These are phyloP conservation scores for Sinelater perroti DNA, from an alignment of 2,888 invertebrate species.

Conservation along the genomic window DNA sequence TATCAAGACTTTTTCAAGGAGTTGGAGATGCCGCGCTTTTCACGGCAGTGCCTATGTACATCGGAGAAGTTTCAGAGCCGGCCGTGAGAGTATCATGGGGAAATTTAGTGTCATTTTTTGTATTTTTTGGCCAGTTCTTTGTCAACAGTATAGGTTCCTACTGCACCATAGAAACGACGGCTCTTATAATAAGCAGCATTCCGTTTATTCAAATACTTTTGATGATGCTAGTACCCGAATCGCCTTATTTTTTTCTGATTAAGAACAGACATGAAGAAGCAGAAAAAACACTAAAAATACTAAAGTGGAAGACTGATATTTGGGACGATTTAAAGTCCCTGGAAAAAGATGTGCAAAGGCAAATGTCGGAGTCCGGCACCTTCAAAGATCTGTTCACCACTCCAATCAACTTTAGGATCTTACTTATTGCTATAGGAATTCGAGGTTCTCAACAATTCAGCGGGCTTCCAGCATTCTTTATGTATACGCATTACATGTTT, in stretches of 20 bases:
- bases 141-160: constrained; percentile 66
- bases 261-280: constrained; percentile 48
- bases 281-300: constrained; percentile 42
- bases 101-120: constrained; percentile 42
- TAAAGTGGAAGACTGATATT: constrained; percentile 41
- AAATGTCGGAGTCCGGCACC: constrained; percentile 52
- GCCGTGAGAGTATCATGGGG: constrained; percentile 51
- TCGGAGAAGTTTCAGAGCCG: constrained; percentile 50
- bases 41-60: constrained; percentile 44
- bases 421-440: constrained; percentile 49
- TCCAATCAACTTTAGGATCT: constrained; percentile 48
- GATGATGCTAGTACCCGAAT: constrained; percentile 69
- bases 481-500: constrained; percentile 53
- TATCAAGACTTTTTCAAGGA: constrained; percentile 48
- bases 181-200: constrained; percentile 61
- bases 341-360: constrained; percentile 49
- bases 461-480: constrained; percentile 49
- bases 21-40: constrained; percentile 48
- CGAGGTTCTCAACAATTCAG: constrained; percentile 51
- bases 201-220: constrained; percentile 21
- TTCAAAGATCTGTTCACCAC: constrained; percentile 51
- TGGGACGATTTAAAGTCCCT: constrained; percentile 44
- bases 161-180: constrained; percentile 63
- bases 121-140: constrained; percentile 46
- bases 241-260: constrained; percentile 50